Percentiles rank a stretch among this genome's conserved stretches.
Conservation (phyloP, 2,888 invertebrate genomes). For the Bursaphelenchus okinawaensis region DNA sequence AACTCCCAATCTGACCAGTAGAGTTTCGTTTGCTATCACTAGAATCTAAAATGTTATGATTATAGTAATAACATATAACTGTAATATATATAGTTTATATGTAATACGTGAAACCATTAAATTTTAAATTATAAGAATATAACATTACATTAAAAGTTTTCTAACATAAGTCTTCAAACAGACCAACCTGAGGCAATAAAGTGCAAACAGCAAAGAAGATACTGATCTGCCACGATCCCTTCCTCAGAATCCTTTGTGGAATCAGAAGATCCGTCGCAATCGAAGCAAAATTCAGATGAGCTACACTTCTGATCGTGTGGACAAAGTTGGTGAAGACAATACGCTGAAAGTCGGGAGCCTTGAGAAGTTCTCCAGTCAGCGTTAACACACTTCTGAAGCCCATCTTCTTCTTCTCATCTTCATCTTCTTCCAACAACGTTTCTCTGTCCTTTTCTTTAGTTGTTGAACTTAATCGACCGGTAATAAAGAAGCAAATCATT, state of each 20-base stretch:
- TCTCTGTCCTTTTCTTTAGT: conserved; percentile 6
- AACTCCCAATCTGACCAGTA: conserved; percentile 38
- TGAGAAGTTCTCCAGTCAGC: conserved; percentile 38
- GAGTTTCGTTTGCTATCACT: conserved; percentile 41
- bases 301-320: conserved; percentile 44
- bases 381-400: conserved; percentile 17
- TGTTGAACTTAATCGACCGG: conserved; percentile 20
- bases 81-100: no score
- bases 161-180: not conserved
- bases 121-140: conserved; percentile 5
- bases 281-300: conserved; percentile 57
- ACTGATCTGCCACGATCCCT: conserved; percentile 46
- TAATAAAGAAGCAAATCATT: conserved; percentile 33
- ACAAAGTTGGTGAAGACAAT: conserved; percentile 43
- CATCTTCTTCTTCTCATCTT: conserved; percentile 2
- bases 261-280: conserved; percentile 55
- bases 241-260: conserved; percentile 43
- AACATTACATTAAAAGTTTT: not conserved
- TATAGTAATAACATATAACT: no score
- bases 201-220: conserved; percentile 52
- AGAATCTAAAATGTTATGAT: no score
- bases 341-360: conserved; percentile 45
- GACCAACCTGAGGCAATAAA: conserved; percentile 42
- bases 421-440: conserved; percentile 1
- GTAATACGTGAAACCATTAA: conserved; percentile 16